phyloP scores from a whole-genome alignment of 2,888 invertebrate species.

The Campopleginae sp. region DNA sequence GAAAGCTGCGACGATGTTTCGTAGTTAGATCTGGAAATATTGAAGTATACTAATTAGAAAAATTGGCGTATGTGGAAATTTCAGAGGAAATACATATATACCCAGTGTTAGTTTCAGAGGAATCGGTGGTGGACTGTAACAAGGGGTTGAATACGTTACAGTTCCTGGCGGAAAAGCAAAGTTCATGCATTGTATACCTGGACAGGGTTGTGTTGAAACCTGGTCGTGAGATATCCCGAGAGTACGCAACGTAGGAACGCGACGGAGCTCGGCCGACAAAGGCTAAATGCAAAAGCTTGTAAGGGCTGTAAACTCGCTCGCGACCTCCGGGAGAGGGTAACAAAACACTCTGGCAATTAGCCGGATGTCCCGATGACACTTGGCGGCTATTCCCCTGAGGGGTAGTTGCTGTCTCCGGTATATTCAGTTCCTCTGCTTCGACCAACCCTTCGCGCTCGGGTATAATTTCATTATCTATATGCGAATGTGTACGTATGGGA shows the following conservation, averaged over 20 bases:
- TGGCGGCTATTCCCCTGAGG: slow-evolving; percentile 76
- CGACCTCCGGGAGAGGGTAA: slow-evolving; percentile 76
- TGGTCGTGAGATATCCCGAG: slow-evolving; percentile 59
- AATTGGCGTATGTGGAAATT: slow-evolving; percentile 32
- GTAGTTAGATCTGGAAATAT: not conserved
- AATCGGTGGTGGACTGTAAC: slow-evolving; percentile 30
- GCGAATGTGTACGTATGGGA: slow-evolving; percentile 41
- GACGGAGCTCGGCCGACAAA: slow-evolving; percentile 73
- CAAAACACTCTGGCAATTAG: slow-evolving; percentile 83
- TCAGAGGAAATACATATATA: slow-evolving; percentile 11
- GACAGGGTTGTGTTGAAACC: slow-evolving; percentile 33
- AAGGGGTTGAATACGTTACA: slow-evolving; percentile 60
- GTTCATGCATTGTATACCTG: slow-evolving; percentile 60
- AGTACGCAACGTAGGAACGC: slow-evolving; percentile 52
- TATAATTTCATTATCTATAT: slow-evolving; percentile 41
- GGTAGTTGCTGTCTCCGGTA: slow-evolving; percentile 58
- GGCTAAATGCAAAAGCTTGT: slow-evolving; percentile 84
- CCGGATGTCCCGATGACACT: slow-evolving; percentile 81
- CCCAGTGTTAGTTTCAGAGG: slow-evolving; percentile 30
- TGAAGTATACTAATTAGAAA: slow-evolving; percentile 28
- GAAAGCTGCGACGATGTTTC: not conserved
- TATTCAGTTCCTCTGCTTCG: slow-evolving; percentile 43
- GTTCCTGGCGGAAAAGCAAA: slow-evolving; percentile 65
- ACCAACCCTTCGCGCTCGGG: slow-evolving; percentile 13
- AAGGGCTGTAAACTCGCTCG: slow-evolving; percentile 74